Evolutionary conservation across 2,888 invertebrate species (phyloP).

Genomic region (Pterostichus niger): DNA sequence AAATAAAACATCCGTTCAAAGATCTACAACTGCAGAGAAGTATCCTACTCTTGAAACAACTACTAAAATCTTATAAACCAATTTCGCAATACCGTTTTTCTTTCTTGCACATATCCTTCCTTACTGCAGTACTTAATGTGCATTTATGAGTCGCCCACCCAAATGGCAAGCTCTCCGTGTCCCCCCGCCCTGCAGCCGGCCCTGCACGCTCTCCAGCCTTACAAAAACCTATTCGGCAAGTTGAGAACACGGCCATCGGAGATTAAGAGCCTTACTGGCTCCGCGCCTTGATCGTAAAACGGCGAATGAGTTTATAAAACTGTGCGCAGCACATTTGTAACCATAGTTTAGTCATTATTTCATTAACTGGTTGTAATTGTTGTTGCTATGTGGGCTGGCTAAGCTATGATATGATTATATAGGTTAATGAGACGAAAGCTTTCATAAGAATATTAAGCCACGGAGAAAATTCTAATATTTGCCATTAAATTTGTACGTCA

Average conservation of each 20-base stretch:
- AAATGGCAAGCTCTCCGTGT: neutral
- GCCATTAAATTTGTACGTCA: no score
- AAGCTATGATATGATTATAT: no score
- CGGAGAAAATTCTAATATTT: no score
- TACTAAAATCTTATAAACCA: no score
- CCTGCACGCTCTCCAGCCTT: neutral
- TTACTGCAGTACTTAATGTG: neutral
- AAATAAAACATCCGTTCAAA: no score
- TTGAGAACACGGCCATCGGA: constrained; percentile 18
- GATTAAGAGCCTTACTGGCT: constrained; percentile 37
- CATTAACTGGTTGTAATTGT: neutral
- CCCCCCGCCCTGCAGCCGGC: neutral
- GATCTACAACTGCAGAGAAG: no score
- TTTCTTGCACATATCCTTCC: no score
- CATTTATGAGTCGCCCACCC: constrained; percentile 62
- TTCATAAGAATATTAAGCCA: no score
- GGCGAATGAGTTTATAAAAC: constrained; percentile 33
- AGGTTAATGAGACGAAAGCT: no score
- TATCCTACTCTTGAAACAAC: no score
- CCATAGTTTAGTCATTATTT: constrained; percentile 23
- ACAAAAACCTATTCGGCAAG: constrained; percentile 32
- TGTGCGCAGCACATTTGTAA: constrained; percentile 7
- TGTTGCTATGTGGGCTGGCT: neutral
- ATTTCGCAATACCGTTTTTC: no score
- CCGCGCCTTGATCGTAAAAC: constrained; percentile 38